Evolutionary conservation across 2,113 vertebrate species (phyloP).

Genomic region (Menura novaehollandiae): DNA sequence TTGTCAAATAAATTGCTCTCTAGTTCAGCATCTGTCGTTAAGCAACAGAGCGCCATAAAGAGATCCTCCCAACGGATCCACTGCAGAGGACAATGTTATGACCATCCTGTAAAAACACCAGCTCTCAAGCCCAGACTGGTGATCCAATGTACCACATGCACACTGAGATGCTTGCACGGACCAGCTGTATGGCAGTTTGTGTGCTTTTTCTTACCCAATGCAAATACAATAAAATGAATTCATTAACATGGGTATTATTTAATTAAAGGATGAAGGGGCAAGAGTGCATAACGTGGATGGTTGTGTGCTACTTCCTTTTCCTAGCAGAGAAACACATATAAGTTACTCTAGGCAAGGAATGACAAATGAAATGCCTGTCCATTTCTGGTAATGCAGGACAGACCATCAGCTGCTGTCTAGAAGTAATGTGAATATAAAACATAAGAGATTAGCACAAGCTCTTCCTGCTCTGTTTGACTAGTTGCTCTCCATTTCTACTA

Average conservation of each 20-base stretch:
- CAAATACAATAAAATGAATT: not conserved
- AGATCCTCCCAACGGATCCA: not conserved
- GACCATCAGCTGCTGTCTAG: not conserved
- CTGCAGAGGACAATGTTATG: not conserved
- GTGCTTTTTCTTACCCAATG: not conserved
- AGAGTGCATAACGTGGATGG: not conserved
- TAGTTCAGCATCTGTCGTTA: not conserved
- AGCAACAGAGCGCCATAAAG: not conserved
- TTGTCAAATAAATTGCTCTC: not conserved
- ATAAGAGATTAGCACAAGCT: not conserved
- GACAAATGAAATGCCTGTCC: not conserved
- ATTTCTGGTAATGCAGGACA: not conserved
- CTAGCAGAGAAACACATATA: not conserved
- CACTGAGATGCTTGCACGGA: accelerated
- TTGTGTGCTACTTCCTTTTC: not conserved
- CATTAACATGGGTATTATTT: not conserved
- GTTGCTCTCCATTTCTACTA: not conserved
- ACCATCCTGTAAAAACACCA: not conserved
- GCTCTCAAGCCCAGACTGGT: not conserved
- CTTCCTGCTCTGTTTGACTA: not conserved
- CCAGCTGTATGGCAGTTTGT: not conserved
- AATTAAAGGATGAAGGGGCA: not conserved
- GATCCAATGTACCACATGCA: accelerated
- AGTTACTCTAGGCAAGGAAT: not conserved
- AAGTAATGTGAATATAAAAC: not conserved